A percentile compares a stretch with the other conserved stretches of the same genome.
phyloP scores from a whole-genome alignment of 1,140 invertebrate genomes.

The Brachionus koreanus region DNA sequence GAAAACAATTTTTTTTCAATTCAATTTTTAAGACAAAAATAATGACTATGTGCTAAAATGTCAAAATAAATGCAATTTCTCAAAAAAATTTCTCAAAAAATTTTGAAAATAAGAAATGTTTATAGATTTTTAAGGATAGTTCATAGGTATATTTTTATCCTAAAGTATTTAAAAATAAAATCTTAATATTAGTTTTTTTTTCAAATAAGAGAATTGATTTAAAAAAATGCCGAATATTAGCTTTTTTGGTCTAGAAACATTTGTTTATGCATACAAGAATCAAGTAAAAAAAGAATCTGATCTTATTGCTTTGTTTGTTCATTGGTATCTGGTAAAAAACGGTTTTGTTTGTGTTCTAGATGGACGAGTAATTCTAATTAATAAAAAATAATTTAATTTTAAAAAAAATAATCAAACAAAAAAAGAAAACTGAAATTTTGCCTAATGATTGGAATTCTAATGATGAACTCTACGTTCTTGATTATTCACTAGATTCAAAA shows the following conservation, averaged over 20 bases:
- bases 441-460: neutral
- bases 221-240: conserved; percentile 18
- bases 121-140: neutral
- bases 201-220: neutral
- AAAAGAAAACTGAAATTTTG: conserved; percentile 29
- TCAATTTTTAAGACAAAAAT: neutral
- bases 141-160: neutral
- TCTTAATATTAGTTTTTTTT: neutral
- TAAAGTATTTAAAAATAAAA: neutral
- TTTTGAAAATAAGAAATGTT: conserved; percentile 4
- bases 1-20: neutral
- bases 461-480: conserved; percentile 6
- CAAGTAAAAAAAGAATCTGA: conserved; percentile 20
- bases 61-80: conserved; percentile 25
- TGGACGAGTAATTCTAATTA: neutral
- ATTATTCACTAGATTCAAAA: conserved; percentile 31
- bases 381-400: neutral
- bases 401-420: too few species aligned
- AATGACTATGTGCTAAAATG: neutral
- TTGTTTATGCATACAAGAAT: neutral
- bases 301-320: conserved; percentile 10
- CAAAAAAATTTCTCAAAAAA: neutral
- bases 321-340: conserved; percentile 31
- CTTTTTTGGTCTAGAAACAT: neutral
- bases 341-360: conserved; percentile 11